Conservation (phyloP, 2,113 vertebrate genomes). For the Herpailurus yagouaroundi region DNA sequence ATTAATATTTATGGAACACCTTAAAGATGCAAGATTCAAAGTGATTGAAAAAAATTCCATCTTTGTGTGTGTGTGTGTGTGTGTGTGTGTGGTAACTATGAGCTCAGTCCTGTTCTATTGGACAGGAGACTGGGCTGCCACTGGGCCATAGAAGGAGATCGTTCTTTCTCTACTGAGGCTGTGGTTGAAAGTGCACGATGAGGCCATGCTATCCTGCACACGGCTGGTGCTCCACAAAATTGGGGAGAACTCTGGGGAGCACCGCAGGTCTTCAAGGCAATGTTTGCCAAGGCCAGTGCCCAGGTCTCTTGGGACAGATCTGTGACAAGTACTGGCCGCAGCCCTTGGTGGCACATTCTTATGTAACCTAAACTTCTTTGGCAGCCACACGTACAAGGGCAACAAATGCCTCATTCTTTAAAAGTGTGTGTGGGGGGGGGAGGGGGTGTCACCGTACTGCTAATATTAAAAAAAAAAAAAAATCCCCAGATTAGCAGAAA, state of each 20-base stretch:
- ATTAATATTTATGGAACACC: neutral
- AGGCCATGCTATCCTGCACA: neutral
- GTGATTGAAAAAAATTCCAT: neutral
- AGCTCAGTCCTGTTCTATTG: neutral
- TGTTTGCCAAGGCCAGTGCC: neutral
- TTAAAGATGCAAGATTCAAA: neutral
- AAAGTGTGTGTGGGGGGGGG: neutral
- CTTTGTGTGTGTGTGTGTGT: too few relatives aligned
- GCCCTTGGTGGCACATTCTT: neutral
- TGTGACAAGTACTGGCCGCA: neutral
- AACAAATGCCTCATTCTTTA: neutral
- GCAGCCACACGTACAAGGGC: too few relatives aligned
- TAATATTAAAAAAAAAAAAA: neutral
- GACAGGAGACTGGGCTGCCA: neutral
- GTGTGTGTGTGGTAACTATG: too few relatives aligned
- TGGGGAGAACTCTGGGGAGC: accelerated
- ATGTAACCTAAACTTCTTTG: neutral
- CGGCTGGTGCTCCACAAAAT: accelerated
- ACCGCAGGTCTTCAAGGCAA: neutral
- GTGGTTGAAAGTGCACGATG: neutral
- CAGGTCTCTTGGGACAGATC: neutral
- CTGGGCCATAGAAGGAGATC: neutral
- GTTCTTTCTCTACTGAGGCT: neutral
- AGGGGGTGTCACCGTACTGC: neutral
- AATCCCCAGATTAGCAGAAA: neutral